Evolutionary conservation across 2,888 invertebrate species (phyloP).

Genomic region (Eupeodes latifasciatus): DNA sequence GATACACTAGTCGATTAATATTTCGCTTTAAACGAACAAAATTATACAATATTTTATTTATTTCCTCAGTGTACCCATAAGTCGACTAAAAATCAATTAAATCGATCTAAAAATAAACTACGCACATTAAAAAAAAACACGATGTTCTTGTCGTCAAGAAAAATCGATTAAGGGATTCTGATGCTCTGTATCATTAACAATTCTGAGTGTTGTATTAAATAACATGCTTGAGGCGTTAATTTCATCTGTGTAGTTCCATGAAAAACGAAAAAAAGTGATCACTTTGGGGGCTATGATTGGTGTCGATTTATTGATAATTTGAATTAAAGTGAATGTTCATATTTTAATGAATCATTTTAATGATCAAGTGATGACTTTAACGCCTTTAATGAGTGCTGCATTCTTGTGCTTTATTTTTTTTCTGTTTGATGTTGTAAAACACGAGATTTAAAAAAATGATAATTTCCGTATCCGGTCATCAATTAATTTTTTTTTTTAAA

Average conservation of each 20-base stretch:
- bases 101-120: neutral
- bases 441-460: constrained; percentile 19
- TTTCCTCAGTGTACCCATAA: neutral
- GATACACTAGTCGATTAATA: no score
- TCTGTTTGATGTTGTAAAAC: neutral
- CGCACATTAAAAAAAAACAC: neutral
- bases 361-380: constrained; percentile 40
- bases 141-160: constrained; percentile 26
- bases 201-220: constrained; percentile 18
- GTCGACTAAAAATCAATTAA: neutral
- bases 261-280: neutral
- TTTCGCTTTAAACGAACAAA: no score
- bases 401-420: constrained; percentile 11
- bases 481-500: constrained; percentile 30
- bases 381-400: constrained; percentile 29
- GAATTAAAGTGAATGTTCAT: constrained; percentile 20
- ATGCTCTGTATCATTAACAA: neutral
- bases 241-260: constrained; percentile 31
- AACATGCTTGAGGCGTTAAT: constrained; percentile 10
- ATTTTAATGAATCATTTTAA: constrained; percentile 36
- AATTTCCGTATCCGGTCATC: constrained; percentile 51
- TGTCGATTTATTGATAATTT: constrained; percentile 17
- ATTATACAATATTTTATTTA: neutral
- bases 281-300: neutral
- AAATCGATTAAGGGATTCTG: constrained; percentile 10